phyloP scores from a whole-genome alignment of 2,113 vertebrate species.

The human (Homo sapiens) region GRCh38 chr2:232266501-232267000 shows the following conservation, averaged over 20 bases:
- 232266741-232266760: background rate
- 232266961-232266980: background rate
- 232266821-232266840: background rate
- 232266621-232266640: slow-evolving; percentile 21
- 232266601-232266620: background rate
- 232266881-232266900: background rate
- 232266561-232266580: background rate
- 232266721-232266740: background rate
- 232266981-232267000: background rate
- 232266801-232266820: background rate
- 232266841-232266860: background rate
- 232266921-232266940: background rate
- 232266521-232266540: slow-evolving; percentile 20
- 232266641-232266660: background rate
- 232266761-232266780: background rate
- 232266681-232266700: background rate
- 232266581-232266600: background rate
- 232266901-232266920: background rate
- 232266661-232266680: background rate
- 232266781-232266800: slow-evolving; percentile 5
- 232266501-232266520: slow-evolving; percentile 49
- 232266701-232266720: background rate
- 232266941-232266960: background rate
- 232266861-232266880: background rate
- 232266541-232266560: slow-evolving; percentile 22